These are phyloP conservation scores for Paracentrotus lividus DNA, from an alignment of 53 echinoderm and acorn worm genomes.

Conservation along the genomic window DNA sequence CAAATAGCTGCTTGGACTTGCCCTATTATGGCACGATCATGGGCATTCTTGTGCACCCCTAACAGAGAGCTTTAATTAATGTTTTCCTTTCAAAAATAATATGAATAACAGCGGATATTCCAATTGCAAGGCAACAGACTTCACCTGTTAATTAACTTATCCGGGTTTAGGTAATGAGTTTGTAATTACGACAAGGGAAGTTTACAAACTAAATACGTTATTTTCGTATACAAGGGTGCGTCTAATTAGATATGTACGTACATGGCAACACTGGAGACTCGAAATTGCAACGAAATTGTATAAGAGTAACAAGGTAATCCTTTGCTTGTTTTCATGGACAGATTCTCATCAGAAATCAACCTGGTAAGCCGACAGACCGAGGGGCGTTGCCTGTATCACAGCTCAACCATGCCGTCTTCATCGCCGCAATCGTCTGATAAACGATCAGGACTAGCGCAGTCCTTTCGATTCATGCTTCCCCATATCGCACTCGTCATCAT, in stretches of 20 bases:
- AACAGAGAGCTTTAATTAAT: no score
- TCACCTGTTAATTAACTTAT: not conserved
- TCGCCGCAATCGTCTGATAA: not conserved
- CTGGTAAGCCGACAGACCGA: not conserved
- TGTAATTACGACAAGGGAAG: not conserved
- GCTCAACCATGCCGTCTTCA: not conserved
- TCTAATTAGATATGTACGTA: not conserved
- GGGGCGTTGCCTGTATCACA: not conserved
- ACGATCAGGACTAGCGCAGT: not conserved
- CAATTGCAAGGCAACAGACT: not conserved
- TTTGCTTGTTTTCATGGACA: constrained; percentile 29
- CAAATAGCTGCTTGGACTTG: no score
- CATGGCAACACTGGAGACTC: not conserved
- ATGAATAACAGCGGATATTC: not conserved
- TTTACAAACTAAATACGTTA: not conserved
- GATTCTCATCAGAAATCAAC: constrained; percentile 51
- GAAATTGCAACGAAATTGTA: not conserved
- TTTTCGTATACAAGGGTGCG: not conserved
- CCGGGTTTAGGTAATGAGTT: not conserved
- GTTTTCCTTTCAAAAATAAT: not conserved
- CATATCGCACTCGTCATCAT: constrained; percentile 53
- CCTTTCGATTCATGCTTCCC: constrained; percentile 49
- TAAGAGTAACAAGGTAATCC: not conserved
- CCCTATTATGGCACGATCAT: no score
- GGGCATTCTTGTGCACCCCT: no score